Evolutionary conservation across 35 echinoderm and acorn worm species (phyloP), one percentile per base, ranked within the genome.

Genomic region (Heliocidaris tuberculata): DNA sequence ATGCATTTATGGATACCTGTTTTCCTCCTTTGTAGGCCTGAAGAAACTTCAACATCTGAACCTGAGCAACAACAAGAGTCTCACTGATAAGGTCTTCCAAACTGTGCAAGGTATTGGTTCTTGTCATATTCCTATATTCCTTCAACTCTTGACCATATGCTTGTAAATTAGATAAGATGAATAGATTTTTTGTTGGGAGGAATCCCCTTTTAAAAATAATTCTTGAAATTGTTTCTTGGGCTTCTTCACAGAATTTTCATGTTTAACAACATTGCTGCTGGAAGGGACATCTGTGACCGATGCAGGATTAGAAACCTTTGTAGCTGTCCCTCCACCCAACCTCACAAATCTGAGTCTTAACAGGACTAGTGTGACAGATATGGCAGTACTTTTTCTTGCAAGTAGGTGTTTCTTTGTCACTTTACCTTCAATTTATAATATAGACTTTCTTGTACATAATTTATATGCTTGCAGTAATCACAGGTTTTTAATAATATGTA

Each of bases 21-120:
- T 42, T 42, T 42, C 3, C 35, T 9, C 0, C 65, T 88, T 86
- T 96, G 32, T 93, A 99, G 98, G 70, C 96, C 85, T 99, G 95
- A 99, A 97, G 93, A 96, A 96, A 94, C 95, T 99, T 15, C 97
- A 97, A 52, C 93, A 95, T 93, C 50, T 99, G 9, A 99, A 97
- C 49, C 48, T 99, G 35, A 96, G 96, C 93, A 97, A 96, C 71
- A 97, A 97, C 90, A 96, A 95, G 88, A 95, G 97, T 87, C 95
- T 99, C 30, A 97, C 98, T 86, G 97, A 99, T 31, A 96, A 96
- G 13, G 88, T 96, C 48, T 95, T 97, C 59, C 54, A 97, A 48
- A 93, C 88, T 30, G 93, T 96, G 47, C 70, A 90, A 96, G 96
- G 98, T 99, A 95, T 54, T 6, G 1, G 5, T 86, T 86, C 4